A percentile compares a stretch with the other conserved stretches of the same genome.
Conservation (phyloP, 2,113 vertebrate species). For the Platichthys stellatus region DNA sequence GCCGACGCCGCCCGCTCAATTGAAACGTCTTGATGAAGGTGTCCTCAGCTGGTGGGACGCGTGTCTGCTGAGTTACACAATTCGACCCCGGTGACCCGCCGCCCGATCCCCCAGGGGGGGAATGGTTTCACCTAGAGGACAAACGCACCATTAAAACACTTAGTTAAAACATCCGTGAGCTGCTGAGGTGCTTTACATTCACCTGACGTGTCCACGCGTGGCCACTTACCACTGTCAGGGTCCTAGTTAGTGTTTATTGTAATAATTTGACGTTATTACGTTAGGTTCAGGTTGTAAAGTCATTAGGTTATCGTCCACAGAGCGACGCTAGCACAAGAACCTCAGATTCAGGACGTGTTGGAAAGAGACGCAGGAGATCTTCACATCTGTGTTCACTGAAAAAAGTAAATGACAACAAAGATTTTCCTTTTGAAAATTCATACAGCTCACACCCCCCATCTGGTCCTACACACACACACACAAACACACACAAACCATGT, state of each 20-base stretch:
- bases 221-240: not conserved
- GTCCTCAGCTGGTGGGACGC: conserved; percentile 16
- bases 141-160: conserved; percentile 8
- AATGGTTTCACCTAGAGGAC: conserved; percentile 24
- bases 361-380: no score
- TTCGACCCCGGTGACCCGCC: not conserved
- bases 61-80: not conserved
- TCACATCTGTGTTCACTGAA: no score
- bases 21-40: conserved; percentile 43
- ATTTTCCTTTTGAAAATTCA: not conserved
- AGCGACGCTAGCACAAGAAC: no score
- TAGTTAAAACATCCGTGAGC: not conserved
- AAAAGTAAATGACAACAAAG: not conserved
- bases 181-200: not conserved
- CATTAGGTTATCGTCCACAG: no score
- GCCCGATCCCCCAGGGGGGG: not conserved
- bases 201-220: not conserved
- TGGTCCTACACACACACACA: conserved; percentile 1
- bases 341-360: no score
- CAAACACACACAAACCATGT: conserved; percentile 28
- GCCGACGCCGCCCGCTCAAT: not conserved
- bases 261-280: no score
- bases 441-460: not conserved
- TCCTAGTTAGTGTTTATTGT: no score
- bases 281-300: no score